Conservation (phyloP, 2,797 vertebrate genomes). For the Synanceia verrucosa region DNA sequence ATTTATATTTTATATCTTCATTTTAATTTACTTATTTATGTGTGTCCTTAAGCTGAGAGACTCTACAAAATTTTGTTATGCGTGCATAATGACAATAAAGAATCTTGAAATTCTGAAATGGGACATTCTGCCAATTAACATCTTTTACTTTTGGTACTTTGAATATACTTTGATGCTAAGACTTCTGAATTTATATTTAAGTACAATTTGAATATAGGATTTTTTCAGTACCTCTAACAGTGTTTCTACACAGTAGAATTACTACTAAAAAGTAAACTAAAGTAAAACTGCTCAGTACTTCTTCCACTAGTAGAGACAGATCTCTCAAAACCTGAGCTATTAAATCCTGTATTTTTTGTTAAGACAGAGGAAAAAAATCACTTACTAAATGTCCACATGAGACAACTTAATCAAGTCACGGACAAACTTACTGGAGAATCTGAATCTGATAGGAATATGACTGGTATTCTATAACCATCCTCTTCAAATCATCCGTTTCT, state of each 20-base stretch:
- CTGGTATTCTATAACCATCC: constrained; percentile 75
- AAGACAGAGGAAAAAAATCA: background rate
- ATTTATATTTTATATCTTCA: too few species aligned
- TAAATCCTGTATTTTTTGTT: too few species aligned
- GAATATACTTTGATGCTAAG: background rate
- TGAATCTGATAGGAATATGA: constrained; percentile 72
- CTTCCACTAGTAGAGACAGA: too few species aligned
- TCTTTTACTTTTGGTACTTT: background rate
- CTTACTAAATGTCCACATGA: background rate
- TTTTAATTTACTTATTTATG: too few species aligned
- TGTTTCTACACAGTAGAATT: too few species aligned
- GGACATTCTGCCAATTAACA: background rate
- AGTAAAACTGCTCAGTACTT: too few species aligned
- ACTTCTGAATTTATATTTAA: background rate
- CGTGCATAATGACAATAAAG: too few species aligned
- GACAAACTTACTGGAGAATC: constrained; percentile 76
- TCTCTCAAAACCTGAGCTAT: background rate
- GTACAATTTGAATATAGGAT: too few species aligned
- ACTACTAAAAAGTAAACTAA: too few species aligned
- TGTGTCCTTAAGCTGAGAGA: too few species aligned
- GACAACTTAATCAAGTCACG: background rate
- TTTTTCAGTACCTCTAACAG: too few species aligned
- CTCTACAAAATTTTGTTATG: too few species aligned
- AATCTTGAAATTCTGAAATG: background rate
- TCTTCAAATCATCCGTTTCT: constrained; percentile 70